Base-by-base conservation (phyloP, 1,140 invertebrate species). In the Lepidurus packardi region DNA sequence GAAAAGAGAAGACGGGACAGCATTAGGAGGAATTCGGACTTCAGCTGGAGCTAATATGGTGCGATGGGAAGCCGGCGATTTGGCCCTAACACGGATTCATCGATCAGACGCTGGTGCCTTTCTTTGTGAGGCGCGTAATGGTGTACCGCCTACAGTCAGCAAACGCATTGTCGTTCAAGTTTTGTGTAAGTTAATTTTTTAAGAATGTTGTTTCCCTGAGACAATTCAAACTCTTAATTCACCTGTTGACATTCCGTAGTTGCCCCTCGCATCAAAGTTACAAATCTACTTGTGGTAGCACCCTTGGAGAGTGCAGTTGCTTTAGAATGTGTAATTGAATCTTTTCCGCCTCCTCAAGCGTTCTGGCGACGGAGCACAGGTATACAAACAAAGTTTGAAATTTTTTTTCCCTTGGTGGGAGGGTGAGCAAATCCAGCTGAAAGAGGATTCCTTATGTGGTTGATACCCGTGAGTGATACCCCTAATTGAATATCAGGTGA, bases 81-180 rank as follows among this genome's bases (percentile, higher is more conserved):
- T 65, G 21, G 53, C 53, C 53, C 16, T 65, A 13, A 65, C 53
- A 21, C 53, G 53, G 53, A 95, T 96, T 81, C 94, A 93, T 42
- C 89, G 94, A 76, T 85, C 96, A 75, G 93, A 95, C 83, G 96
- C 96, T 93, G 94, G 94, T 21, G 92, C 92, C 47, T 96, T 95
- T 86, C 88, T 96, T 44, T 81, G 80, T 76, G 80, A 80, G 73
- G 93, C 93, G 16, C 91, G 89, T 81, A 94, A 93, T 81, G 90
- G 90, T 43, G 89, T 93, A 16, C 92, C 92, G 42, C 93, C 93
- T 25, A 89, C 92, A 73, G 90, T 94, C 82, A 93, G 91, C 85
- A 94, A 94, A 85, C 88, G 93, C 81, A 92, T 94, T 82, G 90
- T 89, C 81, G 89, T 94, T 81, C 91, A 89, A 85, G 93, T 94